Base-by-base conservation (phyloP, 2,888 invertebrate species). In the Sarcophaga caerulescens region DNA sequence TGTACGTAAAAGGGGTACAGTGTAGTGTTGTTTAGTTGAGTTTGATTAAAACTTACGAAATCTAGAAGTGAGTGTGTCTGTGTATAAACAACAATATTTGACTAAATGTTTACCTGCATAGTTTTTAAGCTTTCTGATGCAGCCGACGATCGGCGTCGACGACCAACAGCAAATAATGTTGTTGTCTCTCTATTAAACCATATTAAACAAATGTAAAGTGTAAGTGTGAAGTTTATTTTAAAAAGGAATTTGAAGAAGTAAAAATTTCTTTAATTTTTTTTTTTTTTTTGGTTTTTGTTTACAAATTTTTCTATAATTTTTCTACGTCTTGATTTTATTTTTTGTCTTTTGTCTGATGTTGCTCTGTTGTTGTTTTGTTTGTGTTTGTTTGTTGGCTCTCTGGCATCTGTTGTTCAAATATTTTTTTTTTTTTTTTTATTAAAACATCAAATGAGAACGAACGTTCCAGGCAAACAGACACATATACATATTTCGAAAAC, bases 141-240 rank as follows among this genome's bases (percentile, higher is more conserved):
- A 35, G 65, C 65, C 65, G 65, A 19, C 25, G n/a, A n/a, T n/a
- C n/a, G 8, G 12, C 17, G 4, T 35, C 14, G 17, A 25, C 8
- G 1, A 25, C 23, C 23, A 12, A 23, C 4, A 65, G 35, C 35
- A 47, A 35, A 35, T 35, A 35, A 35, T 35, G 2, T 10, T 35
- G 52, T 52, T 3, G 4, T 14, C 2, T 14, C 17, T 52, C 60
- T 60, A 44, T 45, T 45, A 17, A 8, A 44, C 45, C 44, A 4
- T 45, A 19, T 45, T 45, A 68, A 44, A n/a, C 35, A 66, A 66
- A 66, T 68, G 35, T 25, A n/a, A 66, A 71, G 62, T 71, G 78
- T 65, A 79, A 79, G 65, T 71, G 70, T 70, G 71, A 79, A 70
- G 63, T 79, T 79, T 79, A 35, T 21, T 71, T 57, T 65, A 45